Evolutionary conservation across 30 jellyfish, hydroid and myxozoan species (phyloP), one percentile per base, ranked within the genome.

Genomic region (Turritopsis rubra): DNA sequence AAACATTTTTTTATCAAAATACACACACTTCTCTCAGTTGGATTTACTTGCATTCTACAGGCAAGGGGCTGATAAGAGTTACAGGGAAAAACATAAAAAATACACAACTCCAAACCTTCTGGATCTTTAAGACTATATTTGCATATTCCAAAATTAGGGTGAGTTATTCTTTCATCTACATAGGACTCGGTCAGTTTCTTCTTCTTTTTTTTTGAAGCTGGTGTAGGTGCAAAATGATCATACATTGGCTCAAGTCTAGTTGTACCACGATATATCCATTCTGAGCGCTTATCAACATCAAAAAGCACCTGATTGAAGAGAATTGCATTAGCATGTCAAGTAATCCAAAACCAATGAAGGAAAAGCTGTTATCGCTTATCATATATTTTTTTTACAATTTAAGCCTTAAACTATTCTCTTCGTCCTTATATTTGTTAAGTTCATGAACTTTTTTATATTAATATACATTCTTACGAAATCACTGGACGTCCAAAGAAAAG

Each of bases 231-330:
- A 88, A 91, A 83, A 53, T 91, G 94, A 0, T 89, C 75, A 53
- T 85, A 85, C 54, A 91, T 26, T 7, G 98, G 98, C 71, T 91
- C 98, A 24, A 91, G 81, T 8, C 98, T 86, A 7, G 96, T 85
- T 18, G 98, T 88, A 28, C 98, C 98, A 18, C 96, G 96, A 73
- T 91, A 91, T 22, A 91, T 88, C 98, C 95, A 87, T 78, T 91
- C 98, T 8, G 98, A 88, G 53, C 98, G 29, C 26, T 87, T 84
- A 85, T 91, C 98, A 21, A 91, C 66, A 41, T 88, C 96, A 53
- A 91, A 91, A 30, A 91, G 81, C 85, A 91, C 81, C 98, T 91
- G n/a, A 29, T n/a, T n/a, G 73, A n/a, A 18, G 68, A 71, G 16
- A 25, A n/a, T 16, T 17, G n/a, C 53, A 28, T 24, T 41, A 8